These are phyloP conservation scores for Phrynocephalus versicolor DNA, from an alignment of 2,113 vertebrate genomes.

Conservation along the genomic window DNA sequence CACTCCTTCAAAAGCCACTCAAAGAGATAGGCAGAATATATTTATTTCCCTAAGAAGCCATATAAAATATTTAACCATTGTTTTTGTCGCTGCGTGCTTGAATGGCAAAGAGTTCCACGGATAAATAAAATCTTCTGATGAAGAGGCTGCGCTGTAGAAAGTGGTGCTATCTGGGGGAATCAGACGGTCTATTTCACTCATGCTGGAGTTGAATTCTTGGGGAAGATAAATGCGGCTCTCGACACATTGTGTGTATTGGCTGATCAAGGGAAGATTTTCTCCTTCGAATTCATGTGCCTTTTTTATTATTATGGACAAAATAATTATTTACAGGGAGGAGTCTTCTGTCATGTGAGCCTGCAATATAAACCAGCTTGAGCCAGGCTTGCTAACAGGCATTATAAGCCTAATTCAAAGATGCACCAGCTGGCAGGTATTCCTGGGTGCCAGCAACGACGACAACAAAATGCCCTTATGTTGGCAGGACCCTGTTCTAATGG, in stretches of 20 bases:
- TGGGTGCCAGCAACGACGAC: not conserved
- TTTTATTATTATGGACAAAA: not conserved
- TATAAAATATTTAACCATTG: conserved; percentile 48
- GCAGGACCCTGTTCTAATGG: no score
- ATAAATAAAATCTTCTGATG: not conserved
- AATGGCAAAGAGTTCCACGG: conserved; percentile 24
- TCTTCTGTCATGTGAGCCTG: not conserved
- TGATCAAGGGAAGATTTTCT: not conserved
- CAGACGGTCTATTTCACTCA: conserved; percentile 25
- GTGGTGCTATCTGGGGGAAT: conserved; percentile 25
- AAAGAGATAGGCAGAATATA: conserved; percentile 12
- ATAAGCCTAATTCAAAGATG: not conserved
- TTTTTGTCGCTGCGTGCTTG: conserved; percentile 14
- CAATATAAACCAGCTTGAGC: not conserved
- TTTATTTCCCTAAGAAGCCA: conserved; percentile 20
- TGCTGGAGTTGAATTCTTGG: not conserved
- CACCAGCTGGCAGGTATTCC: not conserved
- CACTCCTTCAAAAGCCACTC: conserved; percentile 36
- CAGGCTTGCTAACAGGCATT: not conserved
- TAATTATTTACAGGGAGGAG: not conserved
- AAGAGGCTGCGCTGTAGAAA: not conserved
- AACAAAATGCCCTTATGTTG: no score
- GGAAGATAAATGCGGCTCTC: conserved; percentile 41
- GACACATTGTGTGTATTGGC: not conserved
- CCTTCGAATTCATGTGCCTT: not conserved